Evolutionary conservation across 2,797 vertebrate species (phyloP).

Genomic region (Phataginus tetradactyla): DNA sequence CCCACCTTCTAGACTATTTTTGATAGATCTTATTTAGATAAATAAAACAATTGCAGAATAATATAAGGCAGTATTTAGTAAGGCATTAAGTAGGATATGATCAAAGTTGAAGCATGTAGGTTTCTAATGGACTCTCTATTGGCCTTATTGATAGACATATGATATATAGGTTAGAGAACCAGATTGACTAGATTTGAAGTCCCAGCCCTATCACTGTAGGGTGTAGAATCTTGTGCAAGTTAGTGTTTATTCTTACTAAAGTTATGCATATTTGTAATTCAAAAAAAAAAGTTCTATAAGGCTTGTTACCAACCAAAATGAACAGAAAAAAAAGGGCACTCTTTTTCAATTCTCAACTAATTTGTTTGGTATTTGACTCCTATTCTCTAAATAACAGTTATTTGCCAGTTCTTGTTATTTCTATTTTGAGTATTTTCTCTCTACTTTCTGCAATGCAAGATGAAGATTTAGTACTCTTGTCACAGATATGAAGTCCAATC

Average conservation of each 20-base stretch:
- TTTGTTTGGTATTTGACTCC: not conserved
- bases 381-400: not conserved
- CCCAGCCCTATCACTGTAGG: not conserved
- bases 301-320: not conserved
- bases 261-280: not conserved
- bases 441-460: not conserved
- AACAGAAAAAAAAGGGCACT: not conserved
- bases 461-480: not conserved
- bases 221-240: not conserved
- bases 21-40: not conserved
- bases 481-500: not conserved
- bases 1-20: not conserved
- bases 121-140: not conserved
- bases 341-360: conserved; percentile 11
- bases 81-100: not conserved
- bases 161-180: not conserved
- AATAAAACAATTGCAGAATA: not conserved
- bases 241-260: conserved; percentile 12
- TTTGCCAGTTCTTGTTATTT: not conserved
- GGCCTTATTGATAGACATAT: not conserved
- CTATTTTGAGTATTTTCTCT: not conserved
- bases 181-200: not conserved
- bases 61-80: not conserved
- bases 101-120: not conserved
- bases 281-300: not conserved